phyloP scores from a whole-genome alignment of 2,797 vertebrate genomes.

The Huso huso region DNA sequence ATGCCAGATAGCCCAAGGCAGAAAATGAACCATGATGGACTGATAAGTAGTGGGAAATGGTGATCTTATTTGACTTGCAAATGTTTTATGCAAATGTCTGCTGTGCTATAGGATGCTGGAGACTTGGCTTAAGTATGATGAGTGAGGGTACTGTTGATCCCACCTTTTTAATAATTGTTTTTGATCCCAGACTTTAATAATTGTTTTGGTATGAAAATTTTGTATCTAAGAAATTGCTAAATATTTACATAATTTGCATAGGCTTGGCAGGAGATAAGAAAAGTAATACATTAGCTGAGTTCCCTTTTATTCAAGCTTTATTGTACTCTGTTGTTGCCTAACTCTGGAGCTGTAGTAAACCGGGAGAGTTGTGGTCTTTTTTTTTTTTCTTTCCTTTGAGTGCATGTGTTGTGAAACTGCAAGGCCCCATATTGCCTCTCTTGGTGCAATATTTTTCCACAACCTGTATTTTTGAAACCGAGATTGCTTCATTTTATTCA shows the following conservation, averaged over 20 bases:
- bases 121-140: constrained; percentile 24
- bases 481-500: constrained; percentile 52
- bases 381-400: constrained; percentile 10
- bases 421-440: constrained; percentile 15
- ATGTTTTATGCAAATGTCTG: constrained; percentile 36
- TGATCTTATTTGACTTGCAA: constrained; percentile 47
- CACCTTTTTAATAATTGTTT: constrained; percentile 28
- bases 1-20: constrained; percentile 21
- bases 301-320: constrained; percentile 24
- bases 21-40: constrained; percentile 11
- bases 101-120: constrained; percentile 6
- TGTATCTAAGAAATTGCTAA: constrained; percentile 28
- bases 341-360: constrained; percentile 42
- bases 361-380: constrained; percentile 48
- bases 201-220: constrained; percentile 43
- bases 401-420: constrained; percentile 55
- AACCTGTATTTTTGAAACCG: constrained; percentile 51
- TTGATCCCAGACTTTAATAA: constrained; percentile 28
- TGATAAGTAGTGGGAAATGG: constrained; percentile 14
- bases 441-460: constrained; percentile 57
- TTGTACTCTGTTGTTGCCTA: constrained; percentile 36
- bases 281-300: constrained; percentile 32
- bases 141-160: constrained; percentile 27
- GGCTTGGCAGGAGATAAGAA: constrained; percentile 34
- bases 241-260: constrained; percentile 54